These are phyloP conservation scores for Mesopsocus fuscifrons DNA, from an alignment of 2,888 invertebrate species.

Conservation along the genomic window DNA sequence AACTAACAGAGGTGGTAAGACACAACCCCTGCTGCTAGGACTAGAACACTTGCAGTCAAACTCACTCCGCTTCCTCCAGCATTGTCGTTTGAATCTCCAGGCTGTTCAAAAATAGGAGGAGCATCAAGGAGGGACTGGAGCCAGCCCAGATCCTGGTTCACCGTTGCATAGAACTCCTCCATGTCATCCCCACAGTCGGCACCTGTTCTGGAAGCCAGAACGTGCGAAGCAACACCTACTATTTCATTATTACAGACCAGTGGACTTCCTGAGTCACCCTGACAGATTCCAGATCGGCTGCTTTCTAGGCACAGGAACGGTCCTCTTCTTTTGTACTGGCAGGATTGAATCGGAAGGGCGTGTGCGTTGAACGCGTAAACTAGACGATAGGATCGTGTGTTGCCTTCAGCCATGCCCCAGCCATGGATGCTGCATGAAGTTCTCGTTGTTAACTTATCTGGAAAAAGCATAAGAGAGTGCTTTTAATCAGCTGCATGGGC, in stretches of 20 bases:
- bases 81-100: no score
- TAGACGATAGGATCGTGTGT: background rate
- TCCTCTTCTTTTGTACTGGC: background rate
- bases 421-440: background rate
- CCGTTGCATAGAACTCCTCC: background rate
- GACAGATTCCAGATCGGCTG: background rate
- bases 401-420: background rate
- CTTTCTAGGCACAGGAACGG: background rate
- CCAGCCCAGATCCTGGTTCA: no score
- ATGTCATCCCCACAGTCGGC: background rate
- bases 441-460: no score
- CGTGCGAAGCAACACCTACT: background rate
- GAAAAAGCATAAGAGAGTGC: no score
- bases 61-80: no score
- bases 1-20: no score
- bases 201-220: background rate
- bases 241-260: background rate
- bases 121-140: no score
- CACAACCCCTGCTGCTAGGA: no score
- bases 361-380: background rate
- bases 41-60: no score
- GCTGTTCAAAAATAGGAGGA: no score
- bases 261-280: background rate
- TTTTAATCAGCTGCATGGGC: no score
- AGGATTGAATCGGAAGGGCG: background rate